Conservation (phyloP, 2,888 invertebrate species). For the Drosophila mulleri region DNA sequence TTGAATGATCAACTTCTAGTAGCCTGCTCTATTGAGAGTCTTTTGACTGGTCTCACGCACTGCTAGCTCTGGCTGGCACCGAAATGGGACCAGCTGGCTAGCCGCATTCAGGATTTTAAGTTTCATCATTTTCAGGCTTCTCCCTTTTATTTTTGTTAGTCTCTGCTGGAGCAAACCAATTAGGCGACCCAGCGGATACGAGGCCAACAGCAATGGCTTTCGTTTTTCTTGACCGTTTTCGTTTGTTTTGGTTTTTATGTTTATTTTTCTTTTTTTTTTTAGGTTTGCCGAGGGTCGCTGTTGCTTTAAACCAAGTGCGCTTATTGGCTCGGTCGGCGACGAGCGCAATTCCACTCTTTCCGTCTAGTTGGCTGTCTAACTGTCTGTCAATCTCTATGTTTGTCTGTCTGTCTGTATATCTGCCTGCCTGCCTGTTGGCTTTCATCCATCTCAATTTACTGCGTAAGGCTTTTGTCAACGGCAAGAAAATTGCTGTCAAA, state of each 20-base stretch:
- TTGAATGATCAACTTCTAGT: no score
- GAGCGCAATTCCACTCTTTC: conserved; percentile 27
- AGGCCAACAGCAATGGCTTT: conserved; percentile 27
- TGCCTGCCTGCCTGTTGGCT: conserved; percentile 26
- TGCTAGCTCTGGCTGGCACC: conserved; percentile 25
- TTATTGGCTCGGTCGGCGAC: conserved; percentile 45
- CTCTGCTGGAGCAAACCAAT: conserved; percentile 42
- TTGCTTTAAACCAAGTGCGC: conserved; percentile 32
- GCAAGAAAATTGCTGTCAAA: conserved; percentile 72
- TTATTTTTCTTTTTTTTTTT: not conserved
- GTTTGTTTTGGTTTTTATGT: conserved; percentile 7
- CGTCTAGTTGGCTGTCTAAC: conserved; percentile 25
- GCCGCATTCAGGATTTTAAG: conserved; percentile 27
- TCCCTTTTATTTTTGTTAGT: not conserved
- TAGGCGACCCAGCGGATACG: conserved; percentile 40
- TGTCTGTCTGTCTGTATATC: not conserved
- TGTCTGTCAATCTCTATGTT: conserved; percentile 16
- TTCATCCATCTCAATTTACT: conserved; percentile 76
- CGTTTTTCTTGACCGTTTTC: conserved; percentile 24
- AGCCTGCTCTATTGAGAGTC: not conserved
- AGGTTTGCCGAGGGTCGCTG: conserved; percentile 2
- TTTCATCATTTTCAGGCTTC: conserved; percentile 9
- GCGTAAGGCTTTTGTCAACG: conserved; percentile 75
- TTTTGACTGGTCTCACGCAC: not conserved
- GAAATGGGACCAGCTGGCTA: conserved; percentile 22